Conservation (phyloP, 2,113 vertebrate genomes). For the Spea multiplicata region DNA sequence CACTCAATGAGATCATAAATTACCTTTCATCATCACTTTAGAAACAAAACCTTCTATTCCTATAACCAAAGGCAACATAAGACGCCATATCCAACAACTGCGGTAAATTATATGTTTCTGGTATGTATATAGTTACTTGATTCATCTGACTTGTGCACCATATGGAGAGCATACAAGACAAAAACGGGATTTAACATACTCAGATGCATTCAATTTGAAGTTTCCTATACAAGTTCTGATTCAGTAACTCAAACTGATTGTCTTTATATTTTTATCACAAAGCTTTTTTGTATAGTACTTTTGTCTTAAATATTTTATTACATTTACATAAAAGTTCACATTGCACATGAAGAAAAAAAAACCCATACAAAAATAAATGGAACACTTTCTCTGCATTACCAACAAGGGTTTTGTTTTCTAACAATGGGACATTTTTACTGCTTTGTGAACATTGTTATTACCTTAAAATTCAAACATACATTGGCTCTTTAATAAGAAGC, state of each 20-base stretch:
- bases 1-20: too few relatives aligned
- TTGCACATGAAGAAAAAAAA: neutral
- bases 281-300: neutral
- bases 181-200: too few relatives aligned
- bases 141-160: too few relatives aligned
- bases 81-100: too few relatives aligned
- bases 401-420: neutral
- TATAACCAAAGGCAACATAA: too few relatives aligned
- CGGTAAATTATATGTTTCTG: too few relatives aligned
- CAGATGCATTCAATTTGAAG: too few relatives aligned
- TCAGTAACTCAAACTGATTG: neutral
- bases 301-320: neutral
- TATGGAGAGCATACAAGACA: too few relatives aligned
- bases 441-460: neutral
- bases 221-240: too few relatives aligned
- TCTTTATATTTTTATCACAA: neutral
- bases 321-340: neutral
- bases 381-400: neutral
- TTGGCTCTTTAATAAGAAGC: neutral
- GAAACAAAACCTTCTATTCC: too few relatives aligned
- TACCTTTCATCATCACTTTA: too few relatives aligned
- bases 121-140: too few relatives aligned
- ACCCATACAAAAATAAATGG: neutral
- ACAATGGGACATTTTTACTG: neutral
- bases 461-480: neutral